Evolutionary conservation across 1,140 invertebrate genomes (phyloP).

Genomic region (Ceratina calcarata): DNA sequence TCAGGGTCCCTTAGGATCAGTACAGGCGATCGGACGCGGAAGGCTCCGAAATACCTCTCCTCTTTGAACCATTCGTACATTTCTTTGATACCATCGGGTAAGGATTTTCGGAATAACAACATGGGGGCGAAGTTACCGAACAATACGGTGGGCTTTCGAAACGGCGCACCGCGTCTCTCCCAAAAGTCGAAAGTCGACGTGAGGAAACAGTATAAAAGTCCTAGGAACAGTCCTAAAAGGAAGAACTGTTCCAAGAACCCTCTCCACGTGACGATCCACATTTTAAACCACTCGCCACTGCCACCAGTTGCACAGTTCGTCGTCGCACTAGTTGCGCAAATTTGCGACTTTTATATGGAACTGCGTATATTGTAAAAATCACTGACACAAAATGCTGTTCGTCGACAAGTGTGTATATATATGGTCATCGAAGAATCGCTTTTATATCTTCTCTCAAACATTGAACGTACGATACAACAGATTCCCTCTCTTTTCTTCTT

Average conservation of each 20-base stretch:
- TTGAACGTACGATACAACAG: too few species aligned
- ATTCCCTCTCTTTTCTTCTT: too few species aligned
- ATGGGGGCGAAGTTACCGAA: slow-evolving; percentile 76
- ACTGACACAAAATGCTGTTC: too few species aligned
- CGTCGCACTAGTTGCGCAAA: too few species aligned
- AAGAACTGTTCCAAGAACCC: slow-evolving; percentile 50
- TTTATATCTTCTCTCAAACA: too few species aligned
- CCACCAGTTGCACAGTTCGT: too few species aligned
- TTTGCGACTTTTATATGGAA: too few species aligned
- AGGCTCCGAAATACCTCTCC: slow-evolving; percentile 77
- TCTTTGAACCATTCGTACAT: slow-evolving; percentile 77
- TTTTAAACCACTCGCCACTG: too few species aligned
- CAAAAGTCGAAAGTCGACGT: slow-evolving; percentile 79
- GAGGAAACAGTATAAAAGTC: slow-evolving; percentile 71
- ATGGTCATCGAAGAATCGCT: too few species aligned
- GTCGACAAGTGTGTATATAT: too few species aligned
- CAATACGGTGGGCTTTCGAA: slow-evolving; percentile 74
- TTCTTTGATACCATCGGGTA: slow-evolving; percentile 67
- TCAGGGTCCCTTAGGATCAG: slow-evolving; percentile 80
- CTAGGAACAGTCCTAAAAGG: slow-evolving; percentile 43
- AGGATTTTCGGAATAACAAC: slow-evolving; percentile 70
- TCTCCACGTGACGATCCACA: slow-evolving; percentile 29
- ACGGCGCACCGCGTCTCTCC: slow-evolving; percentile 75
- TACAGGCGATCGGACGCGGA: slow-evolving; percentile 76
- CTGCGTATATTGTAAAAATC: too few species aligned